Percentiles rank a stretch among this genome's conserved stretches.
phyloP scores from a whole-genome alignment of 2,888 invertebrate species.

The Stomorhina lunata region DNA sequence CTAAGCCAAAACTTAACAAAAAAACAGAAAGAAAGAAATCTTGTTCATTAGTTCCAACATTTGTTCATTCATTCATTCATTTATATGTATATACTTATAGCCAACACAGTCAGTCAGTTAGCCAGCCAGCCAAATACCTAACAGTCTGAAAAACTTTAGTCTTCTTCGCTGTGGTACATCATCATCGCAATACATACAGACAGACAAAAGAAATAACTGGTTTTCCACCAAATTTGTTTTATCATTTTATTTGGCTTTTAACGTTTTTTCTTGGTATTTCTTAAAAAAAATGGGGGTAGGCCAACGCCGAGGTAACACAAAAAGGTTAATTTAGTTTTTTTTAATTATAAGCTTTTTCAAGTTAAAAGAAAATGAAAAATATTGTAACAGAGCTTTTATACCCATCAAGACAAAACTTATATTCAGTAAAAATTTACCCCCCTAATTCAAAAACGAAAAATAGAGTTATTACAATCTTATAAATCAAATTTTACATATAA shows the following conservation, averaged over 20 bases:
- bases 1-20: slow-evolving; percentile 30
- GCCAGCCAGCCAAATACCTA: slow-evolving; percentile 10
- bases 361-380: no score
- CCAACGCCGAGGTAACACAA: not conserved
- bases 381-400: no score
- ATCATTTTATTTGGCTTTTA: slow-evolving; percentile 8
- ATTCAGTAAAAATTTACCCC: not conserved
- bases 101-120: not conserved
- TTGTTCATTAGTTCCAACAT: no score
- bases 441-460: not conserved
- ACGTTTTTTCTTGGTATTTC: slow-evolving; percentile 1
- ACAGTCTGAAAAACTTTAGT: slow-evolving; percentile 19
- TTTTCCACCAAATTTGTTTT: slow-evolving; percentile 26
- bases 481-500: no score
- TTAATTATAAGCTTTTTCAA: no score
- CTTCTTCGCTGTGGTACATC: slow-evolving; percentile 38
- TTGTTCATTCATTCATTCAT: no score
- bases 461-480: no score
- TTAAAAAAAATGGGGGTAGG: slow-evolving; percentile 1
- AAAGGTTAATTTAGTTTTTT: no score
- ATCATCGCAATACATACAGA: not conserved
- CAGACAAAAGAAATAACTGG: slow-evolving; percentile 34
- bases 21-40: no score
- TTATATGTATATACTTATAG: not conserved
- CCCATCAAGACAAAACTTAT: no score